Conservation (phyloP, 2,888 invertebrate species). For the Clanis bilineata region DNA sequence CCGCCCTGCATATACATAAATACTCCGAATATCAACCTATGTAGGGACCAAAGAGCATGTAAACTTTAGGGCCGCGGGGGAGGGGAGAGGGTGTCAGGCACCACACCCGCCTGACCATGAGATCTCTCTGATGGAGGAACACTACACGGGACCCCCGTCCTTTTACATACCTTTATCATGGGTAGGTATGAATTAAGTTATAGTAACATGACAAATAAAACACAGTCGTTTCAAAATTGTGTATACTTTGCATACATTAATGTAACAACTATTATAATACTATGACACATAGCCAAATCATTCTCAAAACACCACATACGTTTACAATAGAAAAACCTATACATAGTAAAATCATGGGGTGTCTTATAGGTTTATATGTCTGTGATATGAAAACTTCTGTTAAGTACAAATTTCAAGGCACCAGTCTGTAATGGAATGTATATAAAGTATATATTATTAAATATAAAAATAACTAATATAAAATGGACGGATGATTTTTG, state of each 20-base stretch:
- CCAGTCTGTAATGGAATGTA: conserved; percentile 23
- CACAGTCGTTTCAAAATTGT: neutral
- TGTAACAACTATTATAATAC: conserved; percentile 1
- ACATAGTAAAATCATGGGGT: no score
- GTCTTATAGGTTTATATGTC: conserved; percentile 19
- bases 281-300: neutral
- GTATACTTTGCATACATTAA: neutral
- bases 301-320: neutral
- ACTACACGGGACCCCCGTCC: no score
- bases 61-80: no score
- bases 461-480: neutral
- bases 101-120: no score
- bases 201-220: conserved; percentile 2
- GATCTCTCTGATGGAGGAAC: no score
- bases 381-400: conserved; percentile 22
- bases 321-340: no score
- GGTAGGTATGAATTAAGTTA: neutral
- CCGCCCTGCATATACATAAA: no score
- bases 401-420: conserved; percentile 23
- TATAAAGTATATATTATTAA: neutral
- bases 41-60: no score
- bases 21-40: no score
- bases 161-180: no score
- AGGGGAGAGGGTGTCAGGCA: no score
- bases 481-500: neutral